These are phyloP conservation scores for Mareca penelope DNA, from an alignment of 2,797 vertebrate genomes.

Conservation along the genomic window DNA sequence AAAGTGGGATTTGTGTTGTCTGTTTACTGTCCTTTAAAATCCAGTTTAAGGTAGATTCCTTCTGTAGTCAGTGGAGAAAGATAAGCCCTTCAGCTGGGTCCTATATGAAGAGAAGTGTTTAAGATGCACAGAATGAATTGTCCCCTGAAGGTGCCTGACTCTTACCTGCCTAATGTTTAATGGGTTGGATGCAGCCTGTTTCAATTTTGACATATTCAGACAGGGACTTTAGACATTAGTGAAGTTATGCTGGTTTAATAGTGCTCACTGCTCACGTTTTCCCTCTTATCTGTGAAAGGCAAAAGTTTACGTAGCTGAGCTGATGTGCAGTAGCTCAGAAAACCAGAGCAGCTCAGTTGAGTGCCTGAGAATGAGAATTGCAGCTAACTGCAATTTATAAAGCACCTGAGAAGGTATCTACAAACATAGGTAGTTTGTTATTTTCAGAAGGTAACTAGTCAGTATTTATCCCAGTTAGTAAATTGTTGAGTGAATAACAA, in stretches of 20 bases:
- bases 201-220: not conserved
- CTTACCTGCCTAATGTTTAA: not conserved
- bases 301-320: conserved; percentile 2
- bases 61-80: not conserved
- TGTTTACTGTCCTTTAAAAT: not conserved
- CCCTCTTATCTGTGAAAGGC: not conserved
- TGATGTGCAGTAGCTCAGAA: not conserved
- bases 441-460: not conserved
- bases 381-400: not conserved
- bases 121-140: not conserved
- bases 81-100: not conserved
- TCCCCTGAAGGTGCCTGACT: not conserved
- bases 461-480: not conserved
- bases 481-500: not conserved
- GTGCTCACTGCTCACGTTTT: not conserved
- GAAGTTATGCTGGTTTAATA: not conserved
- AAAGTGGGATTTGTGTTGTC: not conserved
- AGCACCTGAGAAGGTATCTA: not conserved
- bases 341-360: not conserved
- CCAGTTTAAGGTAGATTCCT: not conserved
- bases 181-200: not conserved
- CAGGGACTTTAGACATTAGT: not conserved
- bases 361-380: not conserved
- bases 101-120: not conserved
- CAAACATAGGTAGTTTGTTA: not conserved